Base-by-base conservation (phyloP, 2,797 vertebrate genomes). In the Xerus rutilus region DNA sequence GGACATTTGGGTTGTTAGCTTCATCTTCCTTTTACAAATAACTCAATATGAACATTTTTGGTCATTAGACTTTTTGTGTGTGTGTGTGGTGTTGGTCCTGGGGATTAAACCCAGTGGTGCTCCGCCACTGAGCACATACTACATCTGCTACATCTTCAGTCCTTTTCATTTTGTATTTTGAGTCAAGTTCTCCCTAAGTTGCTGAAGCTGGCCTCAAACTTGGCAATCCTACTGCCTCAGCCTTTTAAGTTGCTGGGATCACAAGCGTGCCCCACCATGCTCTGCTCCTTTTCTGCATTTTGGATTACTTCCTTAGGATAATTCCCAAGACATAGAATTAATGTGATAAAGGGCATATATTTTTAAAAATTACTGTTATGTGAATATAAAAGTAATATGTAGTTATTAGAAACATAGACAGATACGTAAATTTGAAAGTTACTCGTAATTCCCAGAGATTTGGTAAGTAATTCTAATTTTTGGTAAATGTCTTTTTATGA, bases 1-100 rank as follows among this genome's bases (percentile, higher is more conserved):
- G n/a, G 49, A 91, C 59, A 25, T 25, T 62, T 35, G 84, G n/a
- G 57, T 54, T 59, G 35, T 81, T 85, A 52, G n/a, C 52, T 30
- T 92, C 43, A 78, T 83, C 90, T 94, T 89, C 65, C 43, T 76
- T 96, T 81, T 91, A 64, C 39, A 91, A 73, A 91, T 94, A 94
- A 83, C 11, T 70, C 65, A 85, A 32, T 43, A 18, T 70, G 62
- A 86, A 91, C 20, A 45, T 86, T 82, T 84, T 82, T 93, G 67
- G 57, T 79, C 17, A 1, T 87, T 49, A 52, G 39, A 9, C 23
- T 54, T 94, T 87, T 14, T 57, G 7, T 12, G 8, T 39, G 13
- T 67, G 30, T 54, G 52, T 54, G 23, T 11, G 21, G 59, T 57
- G 54, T 57, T 57, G 18, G 20, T 25, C 9, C 21, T 25, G 9